phyloP scores from a whole-genome alignment of 2,797 vertebrate genomes.

The Propithecus perrieri region DNA sequence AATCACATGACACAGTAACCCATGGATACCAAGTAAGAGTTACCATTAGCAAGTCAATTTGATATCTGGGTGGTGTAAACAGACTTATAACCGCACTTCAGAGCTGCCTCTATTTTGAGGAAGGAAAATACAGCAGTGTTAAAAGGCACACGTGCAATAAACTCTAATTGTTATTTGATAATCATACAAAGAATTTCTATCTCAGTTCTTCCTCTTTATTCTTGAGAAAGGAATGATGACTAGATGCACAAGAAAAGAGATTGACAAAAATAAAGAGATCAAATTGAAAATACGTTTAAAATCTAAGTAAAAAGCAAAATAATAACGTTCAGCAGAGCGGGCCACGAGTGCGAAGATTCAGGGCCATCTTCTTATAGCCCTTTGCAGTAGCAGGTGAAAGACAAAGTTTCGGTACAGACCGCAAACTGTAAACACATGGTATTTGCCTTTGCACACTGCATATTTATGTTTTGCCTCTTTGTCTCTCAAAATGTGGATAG shows the following conservation, averaged over 20 bases:
- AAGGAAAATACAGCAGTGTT: constrained; percentile 82
- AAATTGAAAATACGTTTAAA: constrained; percentile 55
- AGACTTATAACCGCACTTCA: constrained; percentile 91
- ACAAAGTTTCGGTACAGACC: constrained; percentile 5
- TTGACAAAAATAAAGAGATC: constrained; percentile 71
- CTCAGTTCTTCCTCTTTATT: constrained; percentile 69
- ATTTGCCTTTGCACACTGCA: neutral
- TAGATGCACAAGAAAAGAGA: constrained; percentile 66
- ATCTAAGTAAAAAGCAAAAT: constrained; percentile 42
- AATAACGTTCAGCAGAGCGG: neutral
- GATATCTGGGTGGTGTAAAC: constrained; percentile 98
- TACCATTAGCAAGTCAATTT: constrained; percentile 99
- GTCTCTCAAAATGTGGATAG: constrained; percentile 41
- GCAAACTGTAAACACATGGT: neutral
- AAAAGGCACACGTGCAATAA: constrained; percentile 80
- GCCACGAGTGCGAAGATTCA: constrained; percentile 7
- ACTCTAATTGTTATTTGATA: constrained; percentile 81
- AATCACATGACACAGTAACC: constrained; percentile 99
- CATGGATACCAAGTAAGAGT: constrained; percentile 99
- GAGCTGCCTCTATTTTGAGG: constrained; percentile 87
- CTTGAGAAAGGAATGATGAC: constrained; percentile 47
- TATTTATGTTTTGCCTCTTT: neutral
- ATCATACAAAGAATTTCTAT: constrained; percentile 82
- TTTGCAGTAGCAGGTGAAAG: neutral
- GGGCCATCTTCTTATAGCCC: constrained; percentile 15